Evolutionary conservation across 2,797 vertebrate species (phyloP).

Genomic region (Hapalemur alaotrensis): DNA sequence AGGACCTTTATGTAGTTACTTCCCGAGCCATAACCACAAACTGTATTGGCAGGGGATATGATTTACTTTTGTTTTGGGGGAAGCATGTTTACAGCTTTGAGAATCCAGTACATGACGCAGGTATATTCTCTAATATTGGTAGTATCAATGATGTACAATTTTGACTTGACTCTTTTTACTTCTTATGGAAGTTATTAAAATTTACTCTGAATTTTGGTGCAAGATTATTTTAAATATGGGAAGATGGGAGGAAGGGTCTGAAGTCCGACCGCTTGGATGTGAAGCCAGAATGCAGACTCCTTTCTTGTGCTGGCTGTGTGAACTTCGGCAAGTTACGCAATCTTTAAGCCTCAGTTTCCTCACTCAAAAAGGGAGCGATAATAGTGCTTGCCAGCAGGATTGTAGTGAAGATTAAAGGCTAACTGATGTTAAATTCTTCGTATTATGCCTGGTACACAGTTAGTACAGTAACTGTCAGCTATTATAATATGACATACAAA

Average conservation of each 20-base stretch:
- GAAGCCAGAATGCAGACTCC: neutral
- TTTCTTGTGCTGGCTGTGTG: neutral
- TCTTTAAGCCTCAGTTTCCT: neutral
- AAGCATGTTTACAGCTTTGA: neutral
- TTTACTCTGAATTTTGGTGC: neutral
- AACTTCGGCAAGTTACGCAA: neutral
- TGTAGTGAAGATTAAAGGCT: neutral
- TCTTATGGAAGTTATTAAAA: neutral
- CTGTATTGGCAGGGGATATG: no score
- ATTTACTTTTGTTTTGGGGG: neutral
- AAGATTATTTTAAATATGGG: neutral
- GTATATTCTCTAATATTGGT: neutral
- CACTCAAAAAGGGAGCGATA: neutral
- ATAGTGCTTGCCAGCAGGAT: neutral
- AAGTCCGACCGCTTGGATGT: neutral
- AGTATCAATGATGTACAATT: neutral
- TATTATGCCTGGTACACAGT: neutral
- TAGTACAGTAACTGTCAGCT: neutral
- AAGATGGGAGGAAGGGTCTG: neutral
- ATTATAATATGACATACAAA: neutral
- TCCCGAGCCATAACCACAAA: neutral
- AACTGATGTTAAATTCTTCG: neutral
- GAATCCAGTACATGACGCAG: neutral
- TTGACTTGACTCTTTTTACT: neutral
- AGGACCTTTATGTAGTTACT: neutral